These are phyloP conservation scores for Phoeniculus purpureus DNA, from an alignment of 2,797 vertebrate species.

Conservation along the genomic window DNA sequence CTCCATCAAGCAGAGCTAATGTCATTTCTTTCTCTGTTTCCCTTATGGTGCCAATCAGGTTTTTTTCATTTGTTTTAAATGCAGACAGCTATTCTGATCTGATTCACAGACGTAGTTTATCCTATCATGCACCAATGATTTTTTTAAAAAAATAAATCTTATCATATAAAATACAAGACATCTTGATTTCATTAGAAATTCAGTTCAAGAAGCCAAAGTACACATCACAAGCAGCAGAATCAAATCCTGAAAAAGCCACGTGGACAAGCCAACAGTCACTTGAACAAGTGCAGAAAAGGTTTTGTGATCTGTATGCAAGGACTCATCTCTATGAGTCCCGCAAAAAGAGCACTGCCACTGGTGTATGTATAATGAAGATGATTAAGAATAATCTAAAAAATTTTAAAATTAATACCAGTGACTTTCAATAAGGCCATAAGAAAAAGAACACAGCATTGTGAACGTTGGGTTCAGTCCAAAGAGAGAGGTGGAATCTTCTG, in stretches of 20 bases:
- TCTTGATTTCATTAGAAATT: neutral
- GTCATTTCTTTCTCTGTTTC: neutral
- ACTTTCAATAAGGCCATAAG: neutral
- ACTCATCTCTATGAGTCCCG: neutral
- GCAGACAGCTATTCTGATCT: neutral
- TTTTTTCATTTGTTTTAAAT: neutral
- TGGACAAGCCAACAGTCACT: neutral
- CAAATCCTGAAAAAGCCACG: neutral
- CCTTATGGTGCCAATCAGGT: neutral
- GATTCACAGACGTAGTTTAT: neutral
- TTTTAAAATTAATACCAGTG: neutral
- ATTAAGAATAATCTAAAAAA: neutral
- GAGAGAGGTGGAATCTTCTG: neutral
- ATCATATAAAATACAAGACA: neutral
- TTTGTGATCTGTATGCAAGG: neutral
- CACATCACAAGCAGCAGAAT: neutral
- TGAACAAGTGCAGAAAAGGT: neutral
- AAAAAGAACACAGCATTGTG: neutral
- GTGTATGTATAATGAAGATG: neutral
- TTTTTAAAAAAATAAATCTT: neutral
- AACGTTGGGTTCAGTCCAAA: neutral
- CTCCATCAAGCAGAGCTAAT: neutral
- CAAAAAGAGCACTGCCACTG: neutral
- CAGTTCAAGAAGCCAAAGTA: neutral
- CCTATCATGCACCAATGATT: neutral